Conservation (phyloP, 2,797 vertebrate genomes). For the Poeciliopsis paucimaculata region DNA sequence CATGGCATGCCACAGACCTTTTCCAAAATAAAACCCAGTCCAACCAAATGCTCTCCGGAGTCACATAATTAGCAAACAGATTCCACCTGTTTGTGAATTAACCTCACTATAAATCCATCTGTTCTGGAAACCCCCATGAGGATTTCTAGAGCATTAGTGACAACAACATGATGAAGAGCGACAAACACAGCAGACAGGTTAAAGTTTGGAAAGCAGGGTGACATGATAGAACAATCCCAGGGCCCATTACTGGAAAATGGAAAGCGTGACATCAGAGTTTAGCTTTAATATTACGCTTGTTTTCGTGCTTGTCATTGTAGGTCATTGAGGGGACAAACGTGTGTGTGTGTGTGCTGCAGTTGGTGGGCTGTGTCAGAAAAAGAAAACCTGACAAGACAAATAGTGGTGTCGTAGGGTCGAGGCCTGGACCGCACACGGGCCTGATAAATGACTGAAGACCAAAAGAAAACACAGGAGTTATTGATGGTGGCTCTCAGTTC, state of each 20-base stretch:
- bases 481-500: slow-evolving; percentile 68
- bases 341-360: slow-evolving; percentile 37
- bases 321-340: slow-evolving; percentile 18
- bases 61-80: background rate
- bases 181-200: background rate
- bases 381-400: slow-evolving; percentile 68
- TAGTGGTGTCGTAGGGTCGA: slow-evolving; percentile 64
- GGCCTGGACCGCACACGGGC: slow-evolving; percentile 63
- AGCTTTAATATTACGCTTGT: slow-evolving; percentile 27
- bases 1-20: background rate
- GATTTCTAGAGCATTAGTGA: background rate
- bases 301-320: slow-evolving; percentile 26
- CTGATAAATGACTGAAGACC: slow-evolving; percentile 75
- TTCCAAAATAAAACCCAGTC: background rate
- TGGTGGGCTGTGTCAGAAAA: slow-evolving; percentile 59
- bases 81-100: background rate
- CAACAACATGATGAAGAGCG: background rate
- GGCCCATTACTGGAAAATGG: background rate
- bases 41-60: background rate
- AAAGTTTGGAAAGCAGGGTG: background rate
- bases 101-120: background rate
- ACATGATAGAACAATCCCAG: background rate
- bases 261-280: background rate
- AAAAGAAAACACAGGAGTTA: slow-evolving; percentile 72
- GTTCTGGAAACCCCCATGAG: background rate